Conservation (phyloP, 2,797 vertebrate genomes). For the Sebastes glaucus region DNA sequence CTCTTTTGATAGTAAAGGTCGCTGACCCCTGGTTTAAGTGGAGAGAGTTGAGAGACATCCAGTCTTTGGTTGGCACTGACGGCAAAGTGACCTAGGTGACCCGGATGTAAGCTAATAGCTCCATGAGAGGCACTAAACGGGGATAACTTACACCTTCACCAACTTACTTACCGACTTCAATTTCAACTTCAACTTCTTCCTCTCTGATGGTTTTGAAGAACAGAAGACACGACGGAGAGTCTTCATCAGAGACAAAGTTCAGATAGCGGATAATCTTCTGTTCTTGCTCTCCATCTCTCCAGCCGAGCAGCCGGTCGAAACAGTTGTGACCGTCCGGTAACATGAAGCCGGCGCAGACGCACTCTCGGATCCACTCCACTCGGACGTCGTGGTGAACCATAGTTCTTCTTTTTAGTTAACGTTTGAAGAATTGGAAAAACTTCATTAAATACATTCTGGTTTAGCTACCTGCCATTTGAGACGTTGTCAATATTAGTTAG, state of each 20-base stretch:
- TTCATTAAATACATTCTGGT: not conserved
- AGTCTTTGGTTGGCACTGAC: no score
- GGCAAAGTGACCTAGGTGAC: not conserved
- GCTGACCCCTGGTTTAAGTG: no score
- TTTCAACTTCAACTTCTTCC: constrained; percentile 77
- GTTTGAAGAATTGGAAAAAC: not conserved
- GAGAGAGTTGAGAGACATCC: no score
- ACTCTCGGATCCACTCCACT: constrained; percentile 88
- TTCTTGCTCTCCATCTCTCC: constrained; percentile 78
- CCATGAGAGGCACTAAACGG: not conserved
- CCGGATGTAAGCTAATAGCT: not conserved
- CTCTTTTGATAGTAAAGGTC: no score
- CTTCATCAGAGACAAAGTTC: constrained; percentile 69
- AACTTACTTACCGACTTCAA: constrained; percentile 83
- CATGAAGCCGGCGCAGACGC: constrained; percentile 73
- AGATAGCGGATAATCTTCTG: constrained; percentile 79
- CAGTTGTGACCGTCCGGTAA: constrained; percentile 62
- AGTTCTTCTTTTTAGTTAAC: not conserved
- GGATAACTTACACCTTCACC: not conserved
- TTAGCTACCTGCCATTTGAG: not conserved
- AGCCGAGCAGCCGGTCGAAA: constrained; percentile 87
- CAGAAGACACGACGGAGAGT: constrained; percentile 69
- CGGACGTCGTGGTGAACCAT: constrained; percentile 87
- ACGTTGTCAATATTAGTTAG: not conserved
- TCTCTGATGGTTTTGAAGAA: constrained; percentile 80